Evolutionary conservation across 2,113 vertebrate species (phyloP), one percentile per base, ranked within the genome.

Genomic region (Haliaeetus leucogaster): DNA sequence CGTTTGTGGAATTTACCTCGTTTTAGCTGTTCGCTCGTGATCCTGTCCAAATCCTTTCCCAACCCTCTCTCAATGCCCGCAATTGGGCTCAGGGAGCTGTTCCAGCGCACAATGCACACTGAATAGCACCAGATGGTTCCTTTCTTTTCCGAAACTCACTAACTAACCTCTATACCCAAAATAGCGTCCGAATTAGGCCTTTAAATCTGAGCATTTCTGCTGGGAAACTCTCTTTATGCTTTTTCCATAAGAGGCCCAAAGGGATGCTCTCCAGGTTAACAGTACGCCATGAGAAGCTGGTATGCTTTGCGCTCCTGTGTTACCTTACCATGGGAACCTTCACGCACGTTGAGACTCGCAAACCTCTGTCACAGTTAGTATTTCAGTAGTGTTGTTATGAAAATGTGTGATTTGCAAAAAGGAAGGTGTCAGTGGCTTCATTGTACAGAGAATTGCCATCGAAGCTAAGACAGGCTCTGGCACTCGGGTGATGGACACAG

Each of bases 341-440:
- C 16, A 7, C 2, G 17, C 10, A 2, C 13, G 0, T 30, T 17
- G 14, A 18, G 71, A 14, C 11, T 53, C 6, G 0, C 29, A 34
- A 13, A 27, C 53, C 16, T 61, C n/a, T 15, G 20, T 25, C 25
- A 23, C 22, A 5, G n/a, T 30, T 40, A 12, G 10, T 26, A 13
- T 62, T 83, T 48, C 1, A 2, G 20, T 25, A 12, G 30, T 23
- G 7, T 25, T 14, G 30, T 47, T 62, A 17, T 1, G 25, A 34
- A 70, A 74, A 62, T 0, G 3, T 9, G 16, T 25, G 4, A 5
- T 70, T 61, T 62, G 53, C 52, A 11, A 59, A 58, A 52, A 66
- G 29, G 32, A 23, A 29, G n/a, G 11, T 1, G 4, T 32, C 32
- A 3, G 19, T 13, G 58, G 42, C 50, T 42, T 36, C 22, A 14